Evolutionary conservation across 1,140 invertebrate genomes (phyloP).

Genomic region (Papilio glaucus): DNA sequence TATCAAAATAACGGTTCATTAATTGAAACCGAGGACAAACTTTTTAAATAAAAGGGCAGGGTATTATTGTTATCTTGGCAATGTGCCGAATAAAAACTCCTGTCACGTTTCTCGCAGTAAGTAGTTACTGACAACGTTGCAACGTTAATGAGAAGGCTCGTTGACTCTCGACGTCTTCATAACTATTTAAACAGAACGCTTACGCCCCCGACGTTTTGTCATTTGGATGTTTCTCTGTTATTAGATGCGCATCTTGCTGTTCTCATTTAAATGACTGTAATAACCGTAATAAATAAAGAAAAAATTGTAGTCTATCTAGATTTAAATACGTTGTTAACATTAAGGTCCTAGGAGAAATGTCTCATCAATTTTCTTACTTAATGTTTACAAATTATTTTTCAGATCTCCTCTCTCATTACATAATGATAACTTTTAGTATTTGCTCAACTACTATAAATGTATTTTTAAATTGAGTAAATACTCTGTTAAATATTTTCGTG

Average conservation of each 20-base stretch:
- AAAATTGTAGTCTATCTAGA: background rate
- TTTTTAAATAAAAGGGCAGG: conserved; percentile 20
- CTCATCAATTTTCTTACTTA: conserved; percentile 19
- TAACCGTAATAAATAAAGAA: background rate
- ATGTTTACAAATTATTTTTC: background rate
- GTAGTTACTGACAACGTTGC: conserved; percentile 18
- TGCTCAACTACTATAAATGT: background rate
- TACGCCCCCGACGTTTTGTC: conserved; percentile 1
- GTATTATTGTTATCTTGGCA: conserved; percentile 9
- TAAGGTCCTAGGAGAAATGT: background rate
- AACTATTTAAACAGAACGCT: conserved; percentile 22
- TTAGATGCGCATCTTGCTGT: conserved; percentile 14
- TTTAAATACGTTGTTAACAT: conserved; percentile 1
- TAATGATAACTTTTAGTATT: no score
- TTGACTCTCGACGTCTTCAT: conserved; percentile 15
- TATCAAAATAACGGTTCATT: background rate
- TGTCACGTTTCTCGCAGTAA: conserved; percentile 15
- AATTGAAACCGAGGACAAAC: conserved; percentile 1
- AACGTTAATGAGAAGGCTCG: conserved; percentile 24
- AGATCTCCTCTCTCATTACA: background rate
- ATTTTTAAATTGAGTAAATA: conserved; percentile 1
- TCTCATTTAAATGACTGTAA: conserved; percentile 1
- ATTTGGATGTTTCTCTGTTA: conserved; percentile 16
- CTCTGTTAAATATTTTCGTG: background rate
- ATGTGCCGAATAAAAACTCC: conserved; percentile 16